Evolutionary conservation across 2,113 vertebrate genomes (phyloP).

Genomic region (Zosterops borbonicus): DNA sequence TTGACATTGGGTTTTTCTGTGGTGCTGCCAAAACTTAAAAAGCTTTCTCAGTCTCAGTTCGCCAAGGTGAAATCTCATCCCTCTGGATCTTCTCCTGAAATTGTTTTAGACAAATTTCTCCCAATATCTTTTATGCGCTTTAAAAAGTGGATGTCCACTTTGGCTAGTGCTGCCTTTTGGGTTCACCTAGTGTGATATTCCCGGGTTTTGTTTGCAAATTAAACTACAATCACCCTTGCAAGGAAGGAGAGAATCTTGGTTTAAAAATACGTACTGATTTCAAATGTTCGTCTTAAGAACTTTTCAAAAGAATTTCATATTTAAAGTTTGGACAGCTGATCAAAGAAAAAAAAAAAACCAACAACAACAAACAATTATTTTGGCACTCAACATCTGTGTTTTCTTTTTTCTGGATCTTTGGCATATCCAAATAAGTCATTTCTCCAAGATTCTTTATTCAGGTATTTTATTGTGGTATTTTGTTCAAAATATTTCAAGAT

Average conservation of each 20-base stretch:
- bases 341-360: neutral
- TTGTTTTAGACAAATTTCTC: neutral
- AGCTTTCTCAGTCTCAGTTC: neutral
- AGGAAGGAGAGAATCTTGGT: neutral
- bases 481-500: neutral
- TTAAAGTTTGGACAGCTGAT: neutral
- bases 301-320: neutral
- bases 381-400: fast-evolving
- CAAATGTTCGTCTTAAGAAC: neutral
- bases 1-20: neutral
- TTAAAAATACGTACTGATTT: neutral
- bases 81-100: neutral
- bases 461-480: neutral
- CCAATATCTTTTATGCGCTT: neutral
- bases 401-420: neutral
- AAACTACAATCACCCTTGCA: neutral
- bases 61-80: neutral
- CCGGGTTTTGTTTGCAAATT: neutral
- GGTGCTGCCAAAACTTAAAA: neutral
- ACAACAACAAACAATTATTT: neutral
- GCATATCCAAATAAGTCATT: neutral
- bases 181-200: neutral
- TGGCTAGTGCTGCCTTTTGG: neutral
- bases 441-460: neutral
- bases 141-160: neutral